Evolutionary conservation across 2,888 invertebrate genomes (phyloP), one percentile per base, ranked within the genome.

Genomic region (Hirtodrosophila confusa): DNA sequence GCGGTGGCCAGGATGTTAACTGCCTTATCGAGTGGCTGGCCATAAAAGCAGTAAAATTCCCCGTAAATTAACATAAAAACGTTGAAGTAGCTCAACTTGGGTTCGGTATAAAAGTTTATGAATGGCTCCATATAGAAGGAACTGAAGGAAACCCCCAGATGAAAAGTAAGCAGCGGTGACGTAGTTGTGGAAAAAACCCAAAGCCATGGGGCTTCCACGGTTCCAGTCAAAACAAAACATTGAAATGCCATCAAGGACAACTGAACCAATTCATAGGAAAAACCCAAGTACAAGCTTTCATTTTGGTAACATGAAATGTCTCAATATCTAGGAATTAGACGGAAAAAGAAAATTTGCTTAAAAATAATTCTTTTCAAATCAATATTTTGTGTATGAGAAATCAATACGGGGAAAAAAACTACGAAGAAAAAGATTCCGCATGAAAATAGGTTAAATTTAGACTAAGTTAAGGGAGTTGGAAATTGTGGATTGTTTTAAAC

Each of bases 41-140:
- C 24, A 65, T 58, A 63, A 78, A 57, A 40, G 31, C 53, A 45
- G 35, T 55, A 49, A 60, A 76, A 56, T 54, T 63, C 27, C 27
- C 58, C 69, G 69, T 79, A 86, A 88, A 88, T 86, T 82, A 71
- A 78, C 80, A 86, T 65, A 56, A 63, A 78, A 76, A 47, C 35
- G 29, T 33, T 40, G 24, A 64, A 47, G 12, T 50, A 12, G 17
- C 43, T 12, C 23, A 36, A 17, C 23, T 29, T 7, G 10, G 9
- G 12, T 10, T 47, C n/a, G 41, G 12, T 24, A 9, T n/a, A 33
- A 47, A 65, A 39, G 33, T 55, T 56, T 69, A 68, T 57, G 69
- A 50, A 50, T 64, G 27, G 17, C 51, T 35, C 44, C 48, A 54
- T 17, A 67, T 61, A 69, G 44, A 47, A 17, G 2, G 48, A 43